Evolutionary conservation across 2,797 vertebrate species (phyloP), one percentile per base, ranked within the genome.

Genomic region (Philypnodon macrostomus): DNA sequence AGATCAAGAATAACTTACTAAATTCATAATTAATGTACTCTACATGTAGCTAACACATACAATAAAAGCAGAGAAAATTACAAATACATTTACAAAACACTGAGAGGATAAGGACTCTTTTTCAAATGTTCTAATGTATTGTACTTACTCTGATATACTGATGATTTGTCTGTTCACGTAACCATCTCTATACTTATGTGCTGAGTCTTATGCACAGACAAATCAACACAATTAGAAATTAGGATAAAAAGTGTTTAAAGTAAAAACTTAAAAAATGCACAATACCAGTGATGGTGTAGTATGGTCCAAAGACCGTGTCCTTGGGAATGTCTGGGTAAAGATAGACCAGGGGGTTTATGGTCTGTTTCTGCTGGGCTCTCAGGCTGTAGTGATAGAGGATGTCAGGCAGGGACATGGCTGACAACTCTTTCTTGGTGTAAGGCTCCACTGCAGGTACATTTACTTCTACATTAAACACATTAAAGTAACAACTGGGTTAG

Each of bases 301-400:
- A 94, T 13, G 74, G 84, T 33, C 86, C 85, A 17, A 98, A 95
- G 18, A 88, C 95, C 0, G 24, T 41, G 67, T 98, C 93, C 63
- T 90, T 95, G 67, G 83, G 90, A 50, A 87, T 92, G 44, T 93
- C 74, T 0, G 96, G 96, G 75, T 96, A 96, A 1, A 98, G 90
- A 33, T 87, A 96, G 12, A 88, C 69, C 64, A 98, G 88, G 0
- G 95, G 94, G 23, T 93, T 94, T 55, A 85, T 86, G 3, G 84
- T 88, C 32, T 76, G 87, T 35, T 87, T 90, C 30, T 84, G 81
- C 0, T 85, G 81, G 0, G 79, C 85, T 77, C 85, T 91, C 73
- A 95, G 77, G 54, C 88, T 93, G 83, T 92, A 97, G 65, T 81
- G 87, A 57, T 88, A 79, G 41, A 98, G 90, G 31, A 90, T 88